Conservation (phyloP, 2,113 vertebrate genomes). For the Sander lucioperca region DNA sequence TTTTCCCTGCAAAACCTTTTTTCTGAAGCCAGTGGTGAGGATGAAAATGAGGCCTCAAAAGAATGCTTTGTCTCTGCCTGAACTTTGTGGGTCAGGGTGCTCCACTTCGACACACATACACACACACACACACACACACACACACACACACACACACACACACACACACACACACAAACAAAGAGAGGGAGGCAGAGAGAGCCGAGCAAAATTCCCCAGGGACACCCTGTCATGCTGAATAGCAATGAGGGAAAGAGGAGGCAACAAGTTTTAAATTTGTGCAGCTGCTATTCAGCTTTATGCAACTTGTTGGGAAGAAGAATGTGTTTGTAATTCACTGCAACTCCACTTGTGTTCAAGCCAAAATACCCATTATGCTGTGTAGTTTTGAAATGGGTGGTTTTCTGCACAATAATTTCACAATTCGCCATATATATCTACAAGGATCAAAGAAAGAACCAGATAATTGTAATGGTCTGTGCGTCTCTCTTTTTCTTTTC, state of each 20-base stretch:
- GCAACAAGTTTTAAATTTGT: slow-evolving; percentile 49
- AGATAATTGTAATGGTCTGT: not conserved
- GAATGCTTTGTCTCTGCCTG: slow-evolving; percentile 69
- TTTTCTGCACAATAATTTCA: not conserved
- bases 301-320: slow-evolving; percentile 5
- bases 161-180: slow-evolving; percentile 36
- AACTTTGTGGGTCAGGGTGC: slow-evolving; percentile 54
- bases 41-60: slow-evolving; percentile 54
- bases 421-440: not conserved
- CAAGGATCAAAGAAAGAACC: not conserved
- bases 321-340: not conserved
- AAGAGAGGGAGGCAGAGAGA: slow-evolving; percentile 15
- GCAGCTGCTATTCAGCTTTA: slow-evolving; percentile 44
- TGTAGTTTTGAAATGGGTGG: not conserved
- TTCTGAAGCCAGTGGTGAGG: not conserved
- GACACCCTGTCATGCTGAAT: slow-evolving; percentile 60
- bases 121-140: slow-evolving; percentile 28
- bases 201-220: slow-evolving; percentile 25
- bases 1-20: not conserved
- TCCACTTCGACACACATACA: slow-evolving; percentile 22
- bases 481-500: not conserved
- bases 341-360: not conserved
- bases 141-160: slow-evolving; percentile 37
- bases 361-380: not conserved
- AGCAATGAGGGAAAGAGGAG: slow-evolving; percentile 54